Percentiles rank a stretch among this genome's conserved stretches.
Conservation (phyloP, 1,140 invertebrate genomes). For the Cataglyphis hispanica region DNA sequence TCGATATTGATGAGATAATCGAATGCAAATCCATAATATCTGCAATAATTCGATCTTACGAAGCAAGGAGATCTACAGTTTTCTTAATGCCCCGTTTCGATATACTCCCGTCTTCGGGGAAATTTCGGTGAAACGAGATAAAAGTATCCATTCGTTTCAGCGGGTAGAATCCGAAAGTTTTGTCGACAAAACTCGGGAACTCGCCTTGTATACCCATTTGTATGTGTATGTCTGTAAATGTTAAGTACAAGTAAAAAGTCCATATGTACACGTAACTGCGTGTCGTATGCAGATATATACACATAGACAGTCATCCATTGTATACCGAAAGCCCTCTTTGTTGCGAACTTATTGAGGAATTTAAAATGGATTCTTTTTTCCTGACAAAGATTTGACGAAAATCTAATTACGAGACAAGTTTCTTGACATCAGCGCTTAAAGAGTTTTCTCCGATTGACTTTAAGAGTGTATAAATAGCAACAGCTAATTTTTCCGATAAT, state of each 20-base stretch:
- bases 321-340: neutral
- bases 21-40: neutral
- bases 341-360: conserved; percentile 12
- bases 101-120: neutral
- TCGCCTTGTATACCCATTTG: conserved; percentile 56
- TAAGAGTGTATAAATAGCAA: neutral
- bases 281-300: conserved; percentile 31
- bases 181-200: conserved; percentile 3
- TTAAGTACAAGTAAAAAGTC: conserved; percentile 59
- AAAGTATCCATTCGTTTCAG: conserved; percentile 1
- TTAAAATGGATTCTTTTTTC: neutral
- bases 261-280: conserved; percentile 38
- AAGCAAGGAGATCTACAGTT: neutral
- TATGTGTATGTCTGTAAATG: conserved; percentile 66
- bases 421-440: conserved; percentile 5
- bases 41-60: conserved; percentile 18
- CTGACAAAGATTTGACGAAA: neutral
- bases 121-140: neutral
- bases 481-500: conserved; percentile 34
- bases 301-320: conserved; percentile 25
- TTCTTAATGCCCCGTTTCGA: conserved; percentile 1
- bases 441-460: neutral
- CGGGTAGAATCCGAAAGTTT: conserved; percentile 14
- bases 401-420: conserved; percentile 29
- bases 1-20: neutral